A percentile compares a stretch with the other conserved stretches of the same genome.
phyloP scores from a whole-genome alignment of 2,888 invertebrate genomes.

The Endomychus coccineus region DNA sequence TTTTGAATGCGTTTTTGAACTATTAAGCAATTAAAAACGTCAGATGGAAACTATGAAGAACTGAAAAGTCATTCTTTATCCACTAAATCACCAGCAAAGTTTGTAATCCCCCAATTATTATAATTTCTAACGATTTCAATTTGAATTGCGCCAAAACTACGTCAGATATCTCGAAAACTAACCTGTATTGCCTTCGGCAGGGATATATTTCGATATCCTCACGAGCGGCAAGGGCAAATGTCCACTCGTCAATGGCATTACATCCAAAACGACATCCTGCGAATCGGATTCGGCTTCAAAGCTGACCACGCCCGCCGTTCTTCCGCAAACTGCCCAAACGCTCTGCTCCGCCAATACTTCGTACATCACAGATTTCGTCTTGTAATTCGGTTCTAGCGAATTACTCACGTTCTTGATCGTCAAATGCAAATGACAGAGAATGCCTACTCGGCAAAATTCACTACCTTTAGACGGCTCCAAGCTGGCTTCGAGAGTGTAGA shows the following conservation, averaged over 20 bases:
- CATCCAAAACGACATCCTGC: constrained; percentile 75
- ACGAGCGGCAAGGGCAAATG: constrained; percentile 83
- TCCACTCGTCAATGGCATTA: constrained; percentile 89
- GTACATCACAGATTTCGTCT: constrained; percentile 72
- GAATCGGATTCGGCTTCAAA: constrained; percentile 42
- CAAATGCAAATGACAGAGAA: constrained; percentile 75
- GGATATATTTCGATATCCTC: constrained; percentile 82
- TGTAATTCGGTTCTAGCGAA: constrained; percentile 19
- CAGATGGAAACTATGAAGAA: too few relatives aligned
- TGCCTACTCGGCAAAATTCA: constrained; percentile 83
- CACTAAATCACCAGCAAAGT: too few relatives aligned
- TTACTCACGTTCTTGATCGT: constrained; percentile 50
- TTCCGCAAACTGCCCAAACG: constrained; percentile 88
- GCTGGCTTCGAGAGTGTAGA: constrained; percentile 71
- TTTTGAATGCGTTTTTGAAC: too few relatives aligned
- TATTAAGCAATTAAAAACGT: too few relatives aligned
- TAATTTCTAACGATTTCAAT: too few relatives aligned
- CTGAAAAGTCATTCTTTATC: too few relatives aligned
- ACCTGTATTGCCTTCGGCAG: constrained; percentile 50
- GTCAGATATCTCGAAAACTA: too few relatives aligned
- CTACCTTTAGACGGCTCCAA: constrained; percentile 72
- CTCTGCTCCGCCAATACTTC: constrained; percentile 88
- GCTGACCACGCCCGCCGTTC: constrained; percentile 70
- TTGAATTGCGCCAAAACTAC: too few relatives aligned
- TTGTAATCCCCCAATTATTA: too few relatives aligned